Base-by-base conservation (phyloP, 1,140 invertebrate genomes). In the Zaprionus inermis region DNA sequence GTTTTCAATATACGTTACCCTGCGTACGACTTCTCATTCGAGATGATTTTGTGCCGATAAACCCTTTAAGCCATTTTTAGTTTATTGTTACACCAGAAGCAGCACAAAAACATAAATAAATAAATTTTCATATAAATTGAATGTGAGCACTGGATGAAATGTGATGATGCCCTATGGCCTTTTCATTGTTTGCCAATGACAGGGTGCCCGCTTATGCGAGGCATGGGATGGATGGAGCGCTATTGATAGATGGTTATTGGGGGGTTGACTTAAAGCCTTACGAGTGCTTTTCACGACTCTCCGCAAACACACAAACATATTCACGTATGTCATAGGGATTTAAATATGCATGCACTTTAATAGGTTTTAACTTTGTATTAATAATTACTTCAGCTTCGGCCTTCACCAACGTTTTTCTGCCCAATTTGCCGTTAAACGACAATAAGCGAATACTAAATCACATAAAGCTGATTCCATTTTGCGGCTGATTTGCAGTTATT, bases 41-140 rank as follows among this genome's bases (percentile, higher is more conserved):
- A 82, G 72, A 79, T 86, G 83, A 79, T 69, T 80, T 79, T 79
- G 63, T 54, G 63, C 63, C 72, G 83, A 88, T 86, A 86, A 74
- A 56, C 76, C 72, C 68, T 83, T 88, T 70, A 86, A 71, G 72
- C 69, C 81, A 83, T 86, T 88, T 79, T 88, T 72, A 78, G 76
- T 77, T 86, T 80, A 76, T 86, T 86, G 78, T 81, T 78, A 46
- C 56, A 64, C 18, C 22, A 72, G 24, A 58, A 41, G 49, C 51
- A 18, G 63, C 30, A 59, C 20, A 58, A 28, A 28, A 49, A 46
- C 28, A 58, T 32, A 75, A 55, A 61, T 59, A 75, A 71, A 71
- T 75, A 71, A 65, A 75, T 75, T 75, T 70, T 74, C 72, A 70
- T 74, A 74, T 74, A 74, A 74, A 74, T 74, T 70, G 72, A 74